Conservation (phyloP, 1,140 invertebrate genomes). For the Coelopa frigida region DNA sequence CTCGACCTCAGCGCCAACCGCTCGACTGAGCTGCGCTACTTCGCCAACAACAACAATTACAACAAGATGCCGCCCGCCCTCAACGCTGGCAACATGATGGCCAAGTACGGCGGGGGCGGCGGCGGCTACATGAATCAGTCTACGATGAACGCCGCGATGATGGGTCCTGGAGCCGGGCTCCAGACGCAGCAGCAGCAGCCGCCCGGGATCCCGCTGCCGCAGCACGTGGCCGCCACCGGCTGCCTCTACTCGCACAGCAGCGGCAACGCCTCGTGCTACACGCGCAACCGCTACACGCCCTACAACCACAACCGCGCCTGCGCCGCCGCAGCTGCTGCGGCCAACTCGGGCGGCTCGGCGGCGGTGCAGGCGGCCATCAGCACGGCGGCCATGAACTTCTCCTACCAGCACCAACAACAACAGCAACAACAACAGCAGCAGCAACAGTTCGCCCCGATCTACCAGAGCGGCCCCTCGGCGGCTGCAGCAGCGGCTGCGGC, state of each 20-base stretch:
- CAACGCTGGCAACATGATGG: no score
- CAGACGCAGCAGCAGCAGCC: no score
- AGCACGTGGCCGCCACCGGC: no score
- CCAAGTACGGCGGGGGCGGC: not conserved
- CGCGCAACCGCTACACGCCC: slow-evolving; percentile 32
- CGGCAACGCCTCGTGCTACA: slow-evolving; percentile 21
- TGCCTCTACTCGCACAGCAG: slow-evolving; percentile 25
- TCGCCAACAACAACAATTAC: no score
- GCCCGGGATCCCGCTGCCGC: no score
- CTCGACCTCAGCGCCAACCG: slow-evolving; percentile 6
- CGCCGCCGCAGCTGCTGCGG: slow-evolving; percentile 11
- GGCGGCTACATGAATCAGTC: no score
- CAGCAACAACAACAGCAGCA: slow-evolving; percentile 10
- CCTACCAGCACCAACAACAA: slow-evolving; percentile 8
- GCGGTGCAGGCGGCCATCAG: not conserved
- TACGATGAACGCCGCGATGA: no score
- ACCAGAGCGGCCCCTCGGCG: slow-evolving; percentile 12
- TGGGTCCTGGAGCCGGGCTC: no score
- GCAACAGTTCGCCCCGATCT: slow-evolving; percentile 17
- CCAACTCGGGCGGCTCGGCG: not conserved
- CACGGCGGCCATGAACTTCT: slow-evolving; percentile 1
- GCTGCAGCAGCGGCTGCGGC: slow-evolving; percentile 1
- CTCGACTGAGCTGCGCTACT: no score
- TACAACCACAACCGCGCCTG: slow-evolving; percentile 26
- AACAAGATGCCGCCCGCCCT: no score